phyloP scores from a whole-genome alignment of 2,888 invertebrate genomes.

The Trissolcus brochymenae region DNA sequence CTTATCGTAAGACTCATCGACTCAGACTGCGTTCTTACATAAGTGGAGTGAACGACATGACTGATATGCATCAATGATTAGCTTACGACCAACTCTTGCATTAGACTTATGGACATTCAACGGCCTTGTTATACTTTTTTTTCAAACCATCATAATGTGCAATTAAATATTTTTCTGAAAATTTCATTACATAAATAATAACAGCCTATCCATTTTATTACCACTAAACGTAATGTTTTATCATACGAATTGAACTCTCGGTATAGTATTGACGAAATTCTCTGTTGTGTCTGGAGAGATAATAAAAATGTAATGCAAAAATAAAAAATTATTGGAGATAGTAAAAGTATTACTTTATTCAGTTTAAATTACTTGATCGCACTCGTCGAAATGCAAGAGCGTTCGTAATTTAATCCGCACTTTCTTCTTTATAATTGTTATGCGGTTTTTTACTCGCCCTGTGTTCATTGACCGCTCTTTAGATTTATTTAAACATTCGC shows the following conservation, averaged over 20 bases:
- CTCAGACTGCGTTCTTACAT: conserved; percentile 50
- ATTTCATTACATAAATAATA: too few species aligned
- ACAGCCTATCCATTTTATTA: too few species aligned
- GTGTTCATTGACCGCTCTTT: conserved; percentile 10
- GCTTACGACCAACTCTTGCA: neutral
- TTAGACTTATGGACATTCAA: conserved; percentile 13
- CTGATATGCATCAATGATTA: conserved; percentile 53
- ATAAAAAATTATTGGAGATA: too few species aligned
- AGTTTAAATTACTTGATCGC: conserved; percentile 22
- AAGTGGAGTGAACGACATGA: conserved; percentile 52
- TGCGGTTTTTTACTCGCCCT: conserved; percentile 23
- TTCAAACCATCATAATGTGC: neutral
- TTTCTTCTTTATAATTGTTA: conserved; percentile 33
- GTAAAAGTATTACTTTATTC: too few species aligned
- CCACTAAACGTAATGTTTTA: too few species aligned
- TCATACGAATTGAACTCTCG: too few species aligned
- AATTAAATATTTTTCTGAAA: neutral
- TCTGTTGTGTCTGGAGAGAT: too few species aligned
- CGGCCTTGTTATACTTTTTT: conserved; percentile 34
- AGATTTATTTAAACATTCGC: too few species aligned
- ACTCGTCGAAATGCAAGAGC: conserved; percentile 13
- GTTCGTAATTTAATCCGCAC: conserved; percentile 38
- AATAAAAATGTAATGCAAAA: too few species aligned
- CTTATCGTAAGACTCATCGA: conserved; percentile 38
- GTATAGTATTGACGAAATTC: too few species aligned